These are phyloP conservation scores for Agrypnus murinus DNA, from an alignment of 2,888 invertebrate genomes.

Conservation along the genomic window DNA sequence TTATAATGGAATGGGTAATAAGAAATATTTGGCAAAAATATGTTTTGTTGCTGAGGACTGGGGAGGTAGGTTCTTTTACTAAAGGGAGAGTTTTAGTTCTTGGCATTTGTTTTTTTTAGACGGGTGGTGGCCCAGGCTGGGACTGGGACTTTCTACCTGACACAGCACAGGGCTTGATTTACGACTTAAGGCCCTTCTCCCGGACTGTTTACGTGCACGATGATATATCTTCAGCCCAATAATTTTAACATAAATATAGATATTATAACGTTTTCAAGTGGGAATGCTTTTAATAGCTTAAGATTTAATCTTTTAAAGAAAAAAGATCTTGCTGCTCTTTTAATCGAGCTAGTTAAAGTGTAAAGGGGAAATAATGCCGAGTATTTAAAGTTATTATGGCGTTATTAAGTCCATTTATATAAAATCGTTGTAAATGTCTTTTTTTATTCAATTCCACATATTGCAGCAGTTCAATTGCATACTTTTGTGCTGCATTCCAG, in stretches of 20 bases:
- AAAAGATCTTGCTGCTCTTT: constrained; percentile 52
- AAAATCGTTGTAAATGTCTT: constrained; percentile 41
- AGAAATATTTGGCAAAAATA: constrained; percentile 27
- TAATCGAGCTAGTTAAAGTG: constrained; percentile 52
- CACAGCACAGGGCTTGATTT: constrained; percentile 57
- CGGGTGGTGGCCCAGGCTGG: constrained; percentile 45
- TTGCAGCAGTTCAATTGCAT: constrained; percentile 46
- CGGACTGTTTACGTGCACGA: constrained; percentile 57
- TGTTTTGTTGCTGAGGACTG: background rate
- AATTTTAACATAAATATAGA: constrained; percentile 62
- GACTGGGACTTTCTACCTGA: constrained; percentile 56
- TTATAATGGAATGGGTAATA: constrained; percentile 21
- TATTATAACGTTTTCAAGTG: constrained; percentile 59
- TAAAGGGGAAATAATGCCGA: constrained; percentile 53
- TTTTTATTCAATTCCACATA: constrained; percentile 35
- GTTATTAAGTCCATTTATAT: constrained; percentile 49
- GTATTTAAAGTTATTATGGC: constrained; percentile 52
- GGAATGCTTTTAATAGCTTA: constrained; percentile 57
- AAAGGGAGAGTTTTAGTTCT: constrained; percentile 30
- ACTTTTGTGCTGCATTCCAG: constrained; percentile 40
- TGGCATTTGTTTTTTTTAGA: constrained; percentile 34
- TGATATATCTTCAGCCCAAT: constrained; percentile 57
- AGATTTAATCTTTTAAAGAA: constrained; percentile 55
- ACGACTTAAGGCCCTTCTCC: constrained; percentile 56
- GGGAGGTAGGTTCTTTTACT: too few relatives aligned